phyloP scores from a whole-genome alignment of 2,113 vertebrate genomes.

The Lagopus muta region DNA sequence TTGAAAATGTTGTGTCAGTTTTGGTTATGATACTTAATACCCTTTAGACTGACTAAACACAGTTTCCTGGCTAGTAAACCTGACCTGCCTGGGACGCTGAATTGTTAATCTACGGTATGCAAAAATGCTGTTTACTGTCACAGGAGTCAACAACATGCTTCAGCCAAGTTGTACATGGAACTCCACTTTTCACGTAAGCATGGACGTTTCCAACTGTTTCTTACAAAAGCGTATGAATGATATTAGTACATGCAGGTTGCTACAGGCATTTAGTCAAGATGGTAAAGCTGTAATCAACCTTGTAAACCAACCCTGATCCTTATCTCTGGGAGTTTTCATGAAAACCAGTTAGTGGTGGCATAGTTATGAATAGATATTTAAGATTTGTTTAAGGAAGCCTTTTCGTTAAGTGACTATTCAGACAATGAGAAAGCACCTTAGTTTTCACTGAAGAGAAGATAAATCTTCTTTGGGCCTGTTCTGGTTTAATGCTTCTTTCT shows the following conservation, averaged over 20 bases:
- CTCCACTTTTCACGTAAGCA: background rate
- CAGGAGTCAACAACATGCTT: background rate
- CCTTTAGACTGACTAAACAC: background rate
- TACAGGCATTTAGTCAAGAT: background rate
- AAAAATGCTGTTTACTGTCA: background rate
- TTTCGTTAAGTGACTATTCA: background rate
- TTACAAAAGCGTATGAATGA: background rate
- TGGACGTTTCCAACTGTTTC: background rate
- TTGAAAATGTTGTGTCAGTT: background rate
- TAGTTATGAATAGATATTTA: background rate
- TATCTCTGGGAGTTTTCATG: background rate
- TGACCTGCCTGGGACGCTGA: rapidly evolving
- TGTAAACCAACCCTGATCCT: background rate
- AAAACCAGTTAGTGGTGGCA: background rate
- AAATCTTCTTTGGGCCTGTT: background rate
- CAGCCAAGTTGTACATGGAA: background rate
- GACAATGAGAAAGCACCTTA: background rate
- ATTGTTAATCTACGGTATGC: rapidly evolving
- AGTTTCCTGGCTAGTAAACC: background rate
- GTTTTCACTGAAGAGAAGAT: background rate
- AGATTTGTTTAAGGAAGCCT: background rate
- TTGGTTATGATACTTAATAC: background rate
- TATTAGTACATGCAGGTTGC: background rate
- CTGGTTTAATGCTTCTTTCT: background rate
- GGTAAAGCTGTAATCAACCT: background rate